Percentiles rank a stretch among this genome's conserved stretches.
Evolutionary conservation across 2,797 vertebrate species (phyloP).

Genomic region (Danionella dracula): DNA sequence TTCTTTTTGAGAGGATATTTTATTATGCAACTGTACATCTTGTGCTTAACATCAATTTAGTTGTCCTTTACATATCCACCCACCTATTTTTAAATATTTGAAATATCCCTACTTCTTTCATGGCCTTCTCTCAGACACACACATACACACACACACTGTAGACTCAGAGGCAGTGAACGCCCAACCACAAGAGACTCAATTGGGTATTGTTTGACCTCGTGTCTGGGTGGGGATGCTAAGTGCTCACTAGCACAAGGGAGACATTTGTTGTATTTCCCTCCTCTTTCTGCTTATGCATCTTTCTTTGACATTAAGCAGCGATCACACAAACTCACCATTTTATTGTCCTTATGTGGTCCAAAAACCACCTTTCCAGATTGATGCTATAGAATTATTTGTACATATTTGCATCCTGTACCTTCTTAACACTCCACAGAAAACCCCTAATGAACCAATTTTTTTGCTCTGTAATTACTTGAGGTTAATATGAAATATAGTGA

Average conservation of each 20-base stretch:
- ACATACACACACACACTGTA: no score
- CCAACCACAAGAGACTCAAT: constrained; percentile 19
- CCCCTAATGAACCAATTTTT: no score
- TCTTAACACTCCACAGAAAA: no score
- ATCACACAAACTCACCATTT: no score
- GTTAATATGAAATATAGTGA: no score
- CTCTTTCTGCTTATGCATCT: neutral
- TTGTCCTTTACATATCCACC: constrained; percentile 23
- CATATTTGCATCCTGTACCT: no score
- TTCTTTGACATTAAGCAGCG: no score
- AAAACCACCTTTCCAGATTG: no score
- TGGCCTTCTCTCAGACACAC: neutral
- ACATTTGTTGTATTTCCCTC: neutral
- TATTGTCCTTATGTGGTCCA: no score
- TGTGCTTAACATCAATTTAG: constrained; percentile 23
- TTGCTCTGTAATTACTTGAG: no score
- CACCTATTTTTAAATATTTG: constrained; percentile 1
- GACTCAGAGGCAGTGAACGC: constrained; percentile 7
- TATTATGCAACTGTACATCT: constrained; percentile 14
- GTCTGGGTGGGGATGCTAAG: constrained; percentile 27
- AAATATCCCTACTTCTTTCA: constrained; percentile 6
- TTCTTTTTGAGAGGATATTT: constrained; percentile 8
- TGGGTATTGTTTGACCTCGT: constrained; percentile 22
- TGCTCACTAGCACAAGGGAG: neutral
- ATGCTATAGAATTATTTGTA: no score